Conservation (phyloP, 2,113 vertebrate genomes). For the Fulmarus glacialis region DNA sequence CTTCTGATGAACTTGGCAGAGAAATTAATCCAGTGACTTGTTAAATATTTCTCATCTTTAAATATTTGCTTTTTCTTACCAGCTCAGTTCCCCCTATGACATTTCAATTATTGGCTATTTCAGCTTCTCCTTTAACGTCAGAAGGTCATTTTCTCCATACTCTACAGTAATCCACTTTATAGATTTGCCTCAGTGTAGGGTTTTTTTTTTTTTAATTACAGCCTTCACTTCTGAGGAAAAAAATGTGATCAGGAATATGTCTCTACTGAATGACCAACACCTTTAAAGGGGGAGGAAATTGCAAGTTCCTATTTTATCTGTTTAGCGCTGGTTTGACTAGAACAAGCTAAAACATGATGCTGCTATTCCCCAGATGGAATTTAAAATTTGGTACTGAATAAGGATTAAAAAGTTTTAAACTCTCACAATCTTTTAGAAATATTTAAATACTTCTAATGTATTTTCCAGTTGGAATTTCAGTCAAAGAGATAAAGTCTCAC, state of each 20-base stretch:
- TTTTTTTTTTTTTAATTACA: not conserved
- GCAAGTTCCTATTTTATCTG: not conserved
- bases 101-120: constrained; percentile 63
- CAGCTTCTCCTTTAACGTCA: not conserved
- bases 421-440: not conserved
- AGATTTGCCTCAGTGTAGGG: not conserved
- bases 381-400: not conserved
- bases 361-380: not conserved
- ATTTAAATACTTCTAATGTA: not conserved
- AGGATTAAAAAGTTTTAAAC: not conserved
- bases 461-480: constrained; percentile 1
- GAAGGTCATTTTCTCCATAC: constrained; percentile 49
- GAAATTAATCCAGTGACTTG: constrained; percentile 66
- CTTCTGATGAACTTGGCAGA: constrained; percentile 64
- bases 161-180: not conserved
- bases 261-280: not conserved
- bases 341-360: not conserved
- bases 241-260: not conserved
- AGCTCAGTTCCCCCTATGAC: constrained; percentile 28
- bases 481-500: not conserved
- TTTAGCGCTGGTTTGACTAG: not conserved
- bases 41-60: constrained; percentile 64
- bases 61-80: constrained; percentile 65
- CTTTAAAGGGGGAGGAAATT: not conserved
- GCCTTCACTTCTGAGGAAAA: not conserved